Evolutionary conservation across 1,140 invertebrate genomes (phyloP), one percentile per base, ranked within the genome.

Genomic region (Caenorhabditis brenneri): DNA sequence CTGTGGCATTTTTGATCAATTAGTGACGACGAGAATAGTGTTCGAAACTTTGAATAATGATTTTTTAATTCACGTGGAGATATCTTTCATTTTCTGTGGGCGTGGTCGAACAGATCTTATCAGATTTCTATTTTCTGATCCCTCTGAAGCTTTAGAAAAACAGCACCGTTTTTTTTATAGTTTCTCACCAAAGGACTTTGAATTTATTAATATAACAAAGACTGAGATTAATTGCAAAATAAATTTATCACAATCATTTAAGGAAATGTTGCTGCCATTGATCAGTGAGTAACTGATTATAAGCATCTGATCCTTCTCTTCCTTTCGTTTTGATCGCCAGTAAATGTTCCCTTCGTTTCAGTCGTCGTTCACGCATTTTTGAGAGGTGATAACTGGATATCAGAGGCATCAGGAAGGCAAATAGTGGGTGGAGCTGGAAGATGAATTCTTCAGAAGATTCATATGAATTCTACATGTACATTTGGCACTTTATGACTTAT

Each of bases 231-330:
- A 24, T n/a, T n/a, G n/a, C n/a, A n/a, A n/a, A 55, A 24, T 9
- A 5, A 24, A 55, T 9, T 22, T 10, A 1, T n/a, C 15, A 9
- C 9, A 42, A 46, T 74, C 65, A 74, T 12, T 74, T 74, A 24
- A 74, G 65, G 33, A 42, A 74, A 46, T 74, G 65, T 42, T 74
- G 65, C 16, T 31, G 27, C 65, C 65, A 74, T 46, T 74, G 65
- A 74, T 74, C 65, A 74, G 42, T 19, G 27, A 74, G 65, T 12
- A 74, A 42, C 10, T 74, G 65, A 42, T 74, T 74, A 12, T 74
- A 74, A 22, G 65, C 65, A 74, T 74, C 65, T 22, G 65, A 74
- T 42, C 65, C 65, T 42, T 74, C 65, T 74, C 65, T n/a, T 74
- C 65, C 65, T 74, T 74, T 74, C 16, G 65, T 74, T 42, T 74